Conservation (phyloP, 2,113 vertebrate species). For the Notothenia coriiceps region DNA sequence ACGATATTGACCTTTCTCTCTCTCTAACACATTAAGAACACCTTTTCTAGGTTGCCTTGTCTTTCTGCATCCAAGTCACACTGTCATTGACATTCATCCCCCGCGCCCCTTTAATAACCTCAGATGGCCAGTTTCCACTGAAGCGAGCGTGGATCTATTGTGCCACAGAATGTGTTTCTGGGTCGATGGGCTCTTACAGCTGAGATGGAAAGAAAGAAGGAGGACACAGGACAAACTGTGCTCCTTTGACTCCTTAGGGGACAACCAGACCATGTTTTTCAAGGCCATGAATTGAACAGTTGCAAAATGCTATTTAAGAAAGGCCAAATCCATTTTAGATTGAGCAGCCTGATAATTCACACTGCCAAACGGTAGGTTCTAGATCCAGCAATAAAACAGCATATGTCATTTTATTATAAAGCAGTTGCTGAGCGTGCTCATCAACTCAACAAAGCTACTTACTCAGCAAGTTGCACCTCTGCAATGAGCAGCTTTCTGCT, state of each 20-base stretch:
- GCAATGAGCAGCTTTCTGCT: slow-evolving; percentile 39
- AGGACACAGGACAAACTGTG: slow-evolving; percentile 64
- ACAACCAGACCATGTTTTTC: slow-evolving; percentile 24
- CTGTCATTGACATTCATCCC: slow-evolving; percentile 60
- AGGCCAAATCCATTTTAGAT: slow-evolving; percentile 14
- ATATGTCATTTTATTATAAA: slow-evolving; percentile 61
- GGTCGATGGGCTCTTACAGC: slow-evolving; percentile 62
- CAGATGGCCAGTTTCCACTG: slow-evolving; percentile 69
- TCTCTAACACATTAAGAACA: slow-evolving; percentile 25
- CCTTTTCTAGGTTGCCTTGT: slow-evolving; percentile 25
- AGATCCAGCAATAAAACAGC: slow-evolving; percentile 44
- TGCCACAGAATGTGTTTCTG: slow-evolving; percentile 74
- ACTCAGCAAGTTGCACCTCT: slow-evolving; percentile 60
- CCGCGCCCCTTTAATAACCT: slow-evolving; percentile 60
- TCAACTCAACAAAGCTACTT: slow-evolving; percentile 48
- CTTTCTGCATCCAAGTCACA: slow-evolving; percentile 41
- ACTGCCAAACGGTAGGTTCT: slow-evolving; percentile 4
- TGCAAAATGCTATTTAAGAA: slow-evolving; percentile 13
- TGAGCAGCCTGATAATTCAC: slow-evolving; percentile 7
- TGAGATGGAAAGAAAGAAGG: slow-evolving; percentile 57
- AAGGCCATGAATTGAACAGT: slow-evolving; percentile 14
- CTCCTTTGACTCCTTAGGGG: slow-evolving; percentile 22
- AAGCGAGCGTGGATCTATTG: slow-evolving; percentile 76
- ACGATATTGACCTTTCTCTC: slow-evolving; percentile 37
- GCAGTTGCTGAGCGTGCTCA: slow-evolving; percentile 36